Evolutionary conservation across 1,140 invertebrate genomes (phyloP), one percentile per base, ranked within the genome.

Genomic region (Lysiphlebus fabarum): DNA sequence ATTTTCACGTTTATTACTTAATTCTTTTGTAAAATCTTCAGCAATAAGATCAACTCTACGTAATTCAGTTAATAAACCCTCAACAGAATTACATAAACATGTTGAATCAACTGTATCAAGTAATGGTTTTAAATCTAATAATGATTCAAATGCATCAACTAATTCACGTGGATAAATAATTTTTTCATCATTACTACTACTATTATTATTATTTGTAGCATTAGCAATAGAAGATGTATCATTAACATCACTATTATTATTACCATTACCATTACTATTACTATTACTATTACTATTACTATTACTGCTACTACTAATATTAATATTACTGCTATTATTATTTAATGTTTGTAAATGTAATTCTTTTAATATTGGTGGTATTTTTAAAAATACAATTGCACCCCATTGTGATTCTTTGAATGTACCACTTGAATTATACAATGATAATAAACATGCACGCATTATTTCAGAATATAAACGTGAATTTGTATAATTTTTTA

Each of bases 331-430:
- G n/a, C n/a, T n/a, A n/a, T n/a, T n/a, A n/a, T n/a, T n/a, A 47
- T 74, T 74, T 67, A 75, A 56, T 56, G 81, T 82, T 53, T 82
- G 73, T 5, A 78, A 78, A 58, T 89, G 84, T 9, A 92, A 69
- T 63, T 90, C 86, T 56, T 86, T 85, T 10, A 93, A 81, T 56
- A 92, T 86, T 67, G 89, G 84, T 4, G 91, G 91, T 55, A 96
- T 83, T 81, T 96, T 96, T 0, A 97, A 81, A 74, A 96, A 96
- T 9, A 90, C 92, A 71, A 96, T 96, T 14, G 93, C 92, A 17
- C 91, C 91, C 92, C 94, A 97, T 68, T 94, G 87, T 3, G 93
- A 87, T 66, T 95, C 92, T 69, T 92, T 87, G 11, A 83, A 79
- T 5, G 83, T 85, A 63, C 87, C 88, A 51, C 87, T 86, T 2